phyloP scores from a whole-genome alignment of 2,888 invertebrate species.

The Cerastis leucographa region DNA sequence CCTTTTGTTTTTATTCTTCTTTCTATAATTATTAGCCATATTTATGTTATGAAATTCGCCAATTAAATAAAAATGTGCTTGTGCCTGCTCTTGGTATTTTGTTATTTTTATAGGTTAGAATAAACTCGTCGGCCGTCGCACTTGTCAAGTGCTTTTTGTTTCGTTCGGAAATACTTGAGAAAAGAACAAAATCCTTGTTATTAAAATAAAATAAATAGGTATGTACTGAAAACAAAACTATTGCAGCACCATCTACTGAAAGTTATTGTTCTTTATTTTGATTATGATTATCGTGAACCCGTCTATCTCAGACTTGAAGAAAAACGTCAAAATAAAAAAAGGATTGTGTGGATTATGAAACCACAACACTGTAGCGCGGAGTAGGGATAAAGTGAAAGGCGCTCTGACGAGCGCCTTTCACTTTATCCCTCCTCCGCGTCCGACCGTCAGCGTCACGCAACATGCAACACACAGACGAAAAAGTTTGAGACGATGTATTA shows the following conservation, averaged over 20 bases:
- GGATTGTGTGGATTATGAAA: no score
- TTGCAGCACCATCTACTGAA: background rate
- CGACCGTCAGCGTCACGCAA: no score
- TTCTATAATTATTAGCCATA: conserved; percentile 77
- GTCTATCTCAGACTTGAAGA: background rate
- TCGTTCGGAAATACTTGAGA: conserved; percentile 1
- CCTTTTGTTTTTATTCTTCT: conserved; percentile 74
- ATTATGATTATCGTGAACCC: background rate
- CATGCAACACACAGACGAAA: no score
- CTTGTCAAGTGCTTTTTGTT: background rate
- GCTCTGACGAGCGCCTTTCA: no score
- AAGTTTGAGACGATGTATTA: no score
- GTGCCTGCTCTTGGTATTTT: conserved; percentile 4
- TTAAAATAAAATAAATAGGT: background rate
- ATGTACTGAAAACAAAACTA: background rate
- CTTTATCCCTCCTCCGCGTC: no score
- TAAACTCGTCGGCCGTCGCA: background rate
- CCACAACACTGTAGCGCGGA: no score
- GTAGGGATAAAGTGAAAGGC: no score
- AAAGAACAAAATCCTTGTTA: background rate
- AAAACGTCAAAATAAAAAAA: no score
- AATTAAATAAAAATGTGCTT: conserved; percentile 30
- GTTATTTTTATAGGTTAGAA: conserved; percentile 33
- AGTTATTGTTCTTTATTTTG: background rate
- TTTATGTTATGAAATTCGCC: conserved; percentile 16